Evolutionary conservation across 2,113 vertebrate genomes (phyloP), one percentile per base, ranked within the genome.

Genomic region (Phoenicopterus ruber): DNA sequence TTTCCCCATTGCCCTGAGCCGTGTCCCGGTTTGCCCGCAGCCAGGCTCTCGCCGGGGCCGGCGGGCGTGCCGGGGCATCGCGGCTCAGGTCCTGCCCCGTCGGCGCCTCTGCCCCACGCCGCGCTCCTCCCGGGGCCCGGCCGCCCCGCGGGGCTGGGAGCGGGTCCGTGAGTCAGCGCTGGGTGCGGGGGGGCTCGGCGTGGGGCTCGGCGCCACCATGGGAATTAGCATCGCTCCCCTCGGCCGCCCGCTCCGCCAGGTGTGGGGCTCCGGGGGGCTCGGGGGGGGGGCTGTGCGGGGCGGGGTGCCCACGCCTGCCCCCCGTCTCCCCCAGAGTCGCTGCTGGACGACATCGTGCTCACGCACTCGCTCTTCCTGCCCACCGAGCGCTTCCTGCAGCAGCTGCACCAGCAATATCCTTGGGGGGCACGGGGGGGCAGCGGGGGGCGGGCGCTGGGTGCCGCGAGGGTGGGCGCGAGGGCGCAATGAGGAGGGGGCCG

Each of bases 351-450:
- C 98, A 99, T 99, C 65, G 98, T 99, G 96, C 98, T 99, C 98
- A 99, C 99, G 19, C 99, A 99, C 96, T 99, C 99, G 80, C 99
- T 99, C 96, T 99, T 99, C 98, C 97, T 99, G 97, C 98, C 99
- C 44, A 98, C 99, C 12, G 99, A 99, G 97, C 98, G 98, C 97
- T 98, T 99, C 90, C 99, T 99, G 97, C 99, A 99, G 90, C 98
- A 99, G 93, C 98, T 99, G 82, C 99, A 99, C 74, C 99, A 99
- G 95, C 99, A 99, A 99, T 99, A 99, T 99, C 99, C 99, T 99
- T 98, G 94, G 66, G 74, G 85, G 82, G 46, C 34, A 28, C 0
- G 1, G 13, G 24, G 90, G n/a, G n/a, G n/a, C n/a, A n/a, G n/a
- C n/a, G n/a, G n/a, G n/a, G n/a, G n/a, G n/a, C n/a, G n/a, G n/a